Evolutionary conservation across 2,113 vertebrate genomes (phyloP).

Genomic region (Sander vitreus): DNA sequence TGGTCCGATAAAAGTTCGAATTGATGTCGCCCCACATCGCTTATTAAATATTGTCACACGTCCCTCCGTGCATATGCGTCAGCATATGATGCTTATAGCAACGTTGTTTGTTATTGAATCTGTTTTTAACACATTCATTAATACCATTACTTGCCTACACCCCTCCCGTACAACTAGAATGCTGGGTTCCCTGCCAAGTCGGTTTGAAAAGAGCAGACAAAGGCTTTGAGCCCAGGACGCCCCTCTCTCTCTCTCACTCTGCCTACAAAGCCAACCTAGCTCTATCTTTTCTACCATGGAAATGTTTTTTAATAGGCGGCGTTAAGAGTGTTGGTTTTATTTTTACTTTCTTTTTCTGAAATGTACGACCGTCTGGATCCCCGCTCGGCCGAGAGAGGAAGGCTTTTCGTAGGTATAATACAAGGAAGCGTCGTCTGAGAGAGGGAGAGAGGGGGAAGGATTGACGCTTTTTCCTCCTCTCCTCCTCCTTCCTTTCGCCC

Average conservation of each 20-base stretch:
- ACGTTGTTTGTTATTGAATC: neutral
- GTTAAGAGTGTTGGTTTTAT: constrained; percentile 52
- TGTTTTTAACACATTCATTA: neutral
- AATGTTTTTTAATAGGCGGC: constrained; percentile 43
- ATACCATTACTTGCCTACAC: constrained; percentile 14
- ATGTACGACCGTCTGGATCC: constrained; percentile 88
- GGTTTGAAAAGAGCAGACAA: constrained; percentile 92
- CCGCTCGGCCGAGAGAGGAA: constrained; percentile 77
- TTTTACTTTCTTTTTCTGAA: constrained; percentile 75
- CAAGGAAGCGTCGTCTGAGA: constrained; percentile 84
- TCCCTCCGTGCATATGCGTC: rapidly evolving
- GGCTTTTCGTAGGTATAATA: constrained; percentile 77
- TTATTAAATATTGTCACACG: neutral
- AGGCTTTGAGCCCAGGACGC: constrained; percentile 88
- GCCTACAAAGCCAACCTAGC: constrained; percentile 62
- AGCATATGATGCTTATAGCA: rapidly evolving
- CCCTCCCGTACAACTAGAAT: constrained; percentile 73
- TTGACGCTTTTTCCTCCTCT: constrained; percentile 78
- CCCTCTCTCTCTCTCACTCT: constrained; percentile 76
- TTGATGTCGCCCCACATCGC: rapidly evolving
- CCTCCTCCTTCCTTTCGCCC: constrained; percentile 75
- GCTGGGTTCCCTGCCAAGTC: constrained; percentile 85
- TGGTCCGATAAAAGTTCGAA: neutral
- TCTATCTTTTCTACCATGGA: constrained; percentile 66
- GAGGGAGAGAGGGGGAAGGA: constrained; percentile 76